These are phyloP conservation scores for Tarsius wallacei DNA, from an alignment of 2,797 vertebrate species.

Conservation along the genomic window DNA sequence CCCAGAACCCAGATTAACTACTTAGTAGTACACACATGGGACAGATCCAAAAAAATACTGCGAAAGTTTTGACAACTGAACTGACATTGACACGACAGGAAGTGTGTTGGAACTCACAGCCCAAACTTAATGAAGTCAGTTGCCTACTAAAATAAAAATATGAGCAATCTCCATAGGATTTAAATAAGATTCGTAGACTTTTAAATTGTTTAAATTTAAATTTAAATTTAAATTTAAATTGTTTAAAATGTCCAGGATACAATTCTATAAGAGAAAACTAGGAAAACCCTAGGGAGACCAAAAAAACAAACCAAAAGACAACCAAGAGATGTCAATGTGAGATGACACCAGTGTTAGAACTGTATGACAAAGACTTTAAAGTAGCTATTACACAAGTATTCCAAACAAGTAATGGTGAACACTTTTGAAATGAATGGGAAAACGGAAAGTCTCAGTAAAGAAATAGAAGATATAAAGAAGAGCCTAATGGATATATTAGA, in stretches of 20 bases:
- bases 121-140: slow-evolving; percentile 53
- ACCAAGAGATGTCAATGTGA: not conserved
- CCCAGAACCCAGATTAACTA: slow-evolving; percentile 13
- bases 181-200: not conserved
- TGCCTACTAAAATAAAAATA: slow-evolving; percentile 24
- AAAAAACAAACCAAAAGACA: not conserved
- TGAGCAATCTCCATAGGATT: not conserved
- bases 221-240: too few species aligned
- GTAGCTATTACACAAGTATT: not conserved
- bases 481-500: not conserved
- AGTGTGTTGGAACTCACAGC: not conserved
- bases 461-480: slow-evolving; percentile 17
- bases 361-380: slow-evolving; percentile 40
- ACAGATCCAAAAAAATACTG: slow-evolving; percentile 10
- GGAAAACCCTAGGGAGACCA: slow-evolving; percentile 26
- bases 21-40: not conserved
- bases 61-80: slow-evolving; percentile 50
- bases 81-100: not conserved
- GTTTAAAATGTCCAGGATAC: not conserved
- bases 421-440: slow-evolving; percentile 27
- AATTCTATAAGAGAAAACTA: slow-evolving; percentile 28
- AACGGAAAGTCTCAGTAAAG: slow-evolving; percentile 12
- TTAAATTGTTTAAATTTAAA: too few species aligned
- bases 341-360: not conserved
- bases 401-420: not conserved